Conservation (phyloP, 2,797 vertebrate genomes). For the Coendou prehensilis region DNA sequence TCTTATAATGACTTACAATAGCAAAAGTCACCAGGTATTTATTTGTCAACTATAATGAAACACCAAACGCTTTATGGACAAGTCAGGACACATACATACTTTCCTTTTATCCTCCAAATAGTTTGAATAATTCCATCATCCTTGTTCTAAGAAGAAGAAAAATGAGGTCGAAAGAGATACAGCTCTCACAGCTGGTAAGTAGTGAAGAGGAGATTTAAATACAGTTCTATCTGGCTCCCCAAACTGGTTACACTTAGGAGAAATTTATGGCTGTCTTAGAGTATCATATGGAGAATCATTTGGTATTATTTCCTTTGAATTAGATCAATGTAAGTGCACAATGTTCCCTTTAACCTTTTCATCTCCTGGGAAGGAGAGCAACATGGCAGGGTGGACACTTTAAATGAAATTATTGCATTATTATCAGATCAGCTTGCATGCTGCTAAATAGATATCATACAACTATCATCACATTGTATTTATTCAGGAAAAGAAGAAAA, state of each 20-base stretch:
- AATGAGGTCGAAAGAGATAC: not conserved
- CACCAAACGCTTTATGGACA: not conserved
- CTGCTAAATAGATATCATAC: not conserved
- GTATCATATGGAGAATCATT: not conserved
- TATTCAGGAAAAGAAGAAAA: not conserved
- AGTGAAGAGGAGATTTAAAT: not conserved
- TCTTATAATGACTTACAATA: not conserved
- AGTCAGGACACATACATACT: not conserved
- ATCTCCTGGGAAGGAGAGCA: not conserved
- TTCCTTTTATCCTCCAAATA: not conserved
- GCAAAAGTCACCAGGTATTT: not conserved
- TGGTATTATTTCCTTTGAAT: not conserved
- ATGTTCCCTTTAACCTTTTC: not conserved
- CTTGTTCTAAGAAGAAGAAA: not conserved
- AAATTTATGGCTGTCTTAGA: not conserved
- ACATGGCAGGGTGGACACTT: not conserved
- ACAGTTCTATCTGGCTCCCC: not conserved
- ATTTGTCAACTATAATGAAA: not conserved
- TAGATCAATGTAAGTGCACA: not conserved
- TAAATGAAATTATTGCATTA: not conserved
- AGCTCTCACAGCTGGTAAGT: not conserved
- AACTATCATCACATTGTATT: not conserved
- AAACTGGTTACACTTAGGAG: not conserved
- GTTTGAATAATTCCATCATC: slow-evolving; percentile 1
- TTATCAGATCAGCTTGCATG: not conserved